These are phyloP conservation scores for Alloscopus bannaensis DNA, from an alignment of 2,888 invertebrate species.

Conservation along the genomic window DNA sequence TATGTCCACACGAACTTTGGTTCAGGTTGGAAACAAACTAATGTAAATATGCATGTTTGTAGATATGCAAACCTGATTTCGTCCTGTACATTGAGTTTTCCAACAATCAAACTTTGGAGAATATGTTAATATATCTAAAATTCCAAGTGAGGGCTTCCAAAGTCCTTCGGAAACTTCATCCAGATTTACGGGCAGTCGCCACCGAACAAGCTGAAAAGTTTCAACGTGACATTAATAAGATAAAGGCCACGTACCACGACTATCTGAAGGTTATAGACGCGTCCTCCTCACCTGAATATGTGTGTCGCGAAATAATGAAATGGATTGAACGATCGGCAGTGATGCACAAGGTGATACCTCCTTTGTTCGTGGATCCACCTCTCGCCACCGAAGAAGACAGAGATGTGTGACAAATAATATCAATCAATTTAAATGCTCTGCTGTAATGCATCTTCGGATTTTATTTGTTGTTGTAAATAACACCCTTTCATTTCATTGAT, in stretches of 20 bases:
- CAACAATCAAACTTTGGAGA: conserved; percentile 33
- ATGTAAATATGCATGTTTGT: conserved; percentile 11
- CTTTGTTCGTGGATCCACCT: conserved; percentile 40
- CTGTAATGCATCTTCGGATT: too few species aligned
- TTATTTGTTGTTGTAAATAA: too few species aligned
- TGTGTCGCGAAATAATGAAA: conserved; percentile 51
- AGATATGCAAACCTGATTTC: conserved; percentile 45
- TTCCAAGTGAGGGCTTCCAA: conserved; percentile 54
- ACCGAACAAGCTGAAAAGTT: conserved; percentile 42
- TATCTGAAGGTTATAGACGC: conserved; percentile 40
- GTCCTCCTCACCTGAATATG: conserved; percentile 1
- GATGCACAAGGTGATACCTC: conserved; percentile 38
- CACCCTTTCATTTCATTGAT: too few species aligned
- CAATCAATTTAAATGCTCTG: too few species aligned
- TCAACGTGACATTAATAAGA: conserved; percentile 31
- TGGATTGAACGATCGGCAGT: conserved; percentile 57
- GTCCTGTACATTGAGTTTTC: conserved; percentile 50
- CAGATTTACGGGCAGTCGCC: conserved; percentile 26
- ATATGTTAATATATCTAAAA: conserved; percentile 32
- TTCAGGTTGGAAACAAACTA: background rate
- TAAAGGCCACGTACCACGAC: background rate
- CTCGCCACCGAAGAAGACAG: background rate
- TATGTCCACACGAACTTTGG: background rate
- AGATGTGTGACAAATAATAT: conserved; percentile 1
- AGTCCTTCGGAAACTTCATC: conserved; percentile 25